Base-by-base conservation (phyloP, 2,888 invertebrate species). In the Eilema griseolum region DNA sequence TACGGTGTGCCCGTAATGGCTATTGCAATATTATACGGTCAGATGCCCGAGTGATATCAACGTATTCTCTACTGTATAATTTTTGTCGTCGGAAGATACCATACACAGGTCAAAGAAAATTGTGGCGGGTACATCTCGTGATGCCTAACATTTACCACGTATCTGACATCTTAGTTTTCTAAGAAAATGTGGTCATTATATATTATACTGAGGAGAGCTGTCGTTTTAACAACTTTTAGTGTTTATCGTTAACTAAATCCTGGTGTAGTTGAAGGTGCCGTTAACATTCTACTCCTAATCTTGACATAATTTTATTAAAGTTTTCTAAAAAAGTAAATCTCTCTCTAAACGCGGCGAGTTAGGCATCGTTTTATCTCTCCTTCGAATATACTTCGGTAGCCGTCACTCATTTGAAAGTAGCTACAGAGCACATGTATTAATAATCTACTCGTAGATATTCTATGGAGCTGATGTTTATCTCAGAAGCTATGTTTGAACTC, bases 21-120 rank as follows among this genome's bases (percentile, higher is more conserved):
- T 92, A 93, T 93, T 91, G 92, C 92, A 92, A 93, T 93, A 94
- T 94, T 93, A 94, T 92, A 93, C 90, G 90, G 91, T 89, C 89
- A 92, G 94, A 94, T 94, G 91, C 84, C 84, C 82, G 85, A 88
- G 87, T 89, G 95, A 95, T 95, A 95, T 86, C 89, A 89, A 88
- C 90, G 87, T 92, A 92, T 90, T 90, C 92, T 92, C 89, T 88
- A 88, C 93, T 87, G 89, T 90, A 87, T 92, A 89, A 93, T 92
- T 93, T 92, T 92, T 89, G 92, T 90, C 87, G 90, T 89, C 89
- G 85, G 85, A 88, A 91, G 88, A 89, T 89, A 90, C 84, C 87
- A 84, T 83, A 83, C 86, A 85, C 86, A 87, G 90, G 93, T 94
- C 93, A 93, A 90, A 91, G 89, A 90, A 93, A 93, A 92, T 92